A percentile compares a stretch with the other conserved stretches of the same genome.
These are phyloP conservation scores for Porites lobata DNA, from an alignment of 92 coral and sea anemone species.

Conservation along the genomic window DNA sequence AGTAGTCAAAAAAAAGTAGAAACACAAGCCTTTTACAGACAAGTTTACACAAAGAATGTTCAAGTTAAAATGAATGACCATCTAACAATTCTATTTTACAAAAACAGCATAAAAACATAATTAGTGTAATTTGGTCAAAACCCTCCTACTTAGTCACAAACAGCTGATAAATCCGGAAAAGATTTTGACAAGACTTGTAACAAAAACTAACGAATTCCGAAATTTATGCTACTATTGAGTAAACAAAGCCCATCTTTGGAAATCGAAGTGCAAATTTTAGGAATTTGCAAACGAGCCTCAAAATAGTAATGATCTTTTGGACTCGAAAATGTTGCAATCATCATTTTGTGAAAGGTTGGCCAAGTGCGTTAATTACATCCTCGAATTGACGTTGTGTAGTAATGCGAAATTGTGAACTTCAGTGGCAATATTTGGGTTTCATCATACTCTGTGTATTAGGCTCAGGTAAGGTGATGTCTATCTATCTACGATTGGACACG, in stretches of 20 bases:
- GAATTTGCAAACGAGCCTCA: conserved; percentile 25
- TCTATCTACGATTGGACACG: conserved; percentile 8
- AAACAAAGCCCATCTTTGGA: conserved; percentile 4
- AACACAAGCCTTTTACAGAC: too few species aligned
- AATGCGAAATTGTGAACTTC: background rate
- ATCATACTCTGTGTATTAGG: background rate
- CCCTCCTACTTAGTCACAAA: too few species aligned
- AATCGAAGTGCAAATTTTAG: conserved; percentile 14
- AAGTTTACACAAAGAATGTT: too few species aligned
- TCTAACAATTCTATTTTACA: too few species aligned
- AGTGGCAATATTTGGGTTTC: background rate
- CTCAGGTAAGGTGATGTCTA: background rate
- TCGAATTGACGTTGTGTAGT: background rate
- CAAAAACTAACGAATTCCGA: too few species aligned
- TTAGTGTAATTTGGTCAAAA: too few species aligned
- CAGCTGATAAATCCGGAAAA: too few species aligned
- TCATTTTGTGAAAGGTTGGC: background rate
- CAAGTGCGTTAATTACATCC: background rate
- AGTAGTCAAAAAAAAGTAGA: too few species aligned
- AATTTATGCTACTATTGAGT: background rate
- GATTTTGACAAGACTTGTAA: too few species aligned
- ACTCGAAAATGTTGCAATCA: conserved; percentile 27
- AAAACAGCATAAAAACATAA: too few species aligned
- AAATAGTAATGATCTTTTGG: conserved; percentile 47
- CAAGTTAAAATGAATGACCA: too few species aligned